Evolutionary conservation across 2,888 invertebrate species (phyloP).

Genomic region (Cephus pygmeus): DNA sequence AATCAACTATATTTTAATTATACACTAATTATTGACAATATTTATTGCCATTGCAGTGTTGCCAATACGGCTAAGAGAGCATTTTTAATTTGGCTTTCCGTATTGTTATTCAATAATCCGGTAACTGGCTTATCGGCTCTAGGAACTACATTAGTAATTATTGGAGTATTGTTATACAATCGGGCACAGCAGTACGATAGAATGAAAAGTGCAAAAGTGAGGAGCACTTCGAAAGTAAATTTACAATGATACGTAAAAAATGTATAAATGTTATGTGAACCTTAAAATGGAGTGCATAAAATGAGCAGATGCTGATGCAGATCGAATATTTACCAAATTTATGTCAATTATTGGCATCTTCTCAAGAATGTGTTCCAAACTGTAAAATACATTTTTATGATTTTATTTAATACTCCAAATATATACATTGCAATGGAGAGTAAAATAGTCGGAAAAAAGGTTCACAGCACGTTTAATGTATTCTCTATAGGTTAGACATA

Average conservation of each 20-base stretch:
- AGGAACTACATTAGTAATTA: slow-evolving; percentile 77
- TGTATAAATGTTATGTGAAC: not conserved
- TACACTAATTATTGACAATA: slow-evolving; percentile 11
- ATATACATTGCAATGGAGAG: too few relatives aligned
- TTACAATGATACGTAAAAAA: slow-evolving; percentile 45
- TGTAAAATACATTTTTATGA: slow-evolving; percentile 26
- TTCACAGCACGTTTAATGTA: too few relatives aligned
- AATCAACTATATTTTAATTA: slow-evolving; percentile 2
- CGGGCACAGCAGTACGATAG: slow-evolving; percentile 75
- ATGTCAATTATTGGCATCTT: not conserved
- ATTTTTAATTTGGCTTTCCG: slow-evolving; percentile 81
- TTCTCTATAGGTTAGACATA: too few relatives aligned
- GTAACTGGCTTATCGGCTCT: slow-evolving; percentile 79
- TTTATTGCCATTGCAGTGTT: slow-evolving; percentile 69
- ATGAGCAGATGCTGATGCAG: too few relatives aligned
- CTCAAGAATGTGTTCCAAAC: not conserved
- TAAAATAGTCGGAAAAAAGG: too few relatives aligned
- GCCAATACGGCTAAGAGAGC: slow-evolving; percentile 84
- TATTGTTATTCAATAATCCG: slow-evolving; percentile 79
- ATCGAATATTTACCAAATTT: too few relatives aligned
- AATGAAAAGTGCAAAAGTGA: slow-evolving; percentile 47
- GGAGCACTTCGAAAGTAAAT: slow-evolving; percentile 57
- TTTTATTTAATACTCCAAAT: slow-evolving; percentile 5
- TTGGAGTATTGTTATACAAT: slow-evolving; percentile 80
- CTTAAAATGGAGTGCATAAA: not conserved